These are phyloP conservation scores for Drosophila rellima DNA, from an alignment of 2,888 invertebrate species.

Conservation along the genomic window DNA sequence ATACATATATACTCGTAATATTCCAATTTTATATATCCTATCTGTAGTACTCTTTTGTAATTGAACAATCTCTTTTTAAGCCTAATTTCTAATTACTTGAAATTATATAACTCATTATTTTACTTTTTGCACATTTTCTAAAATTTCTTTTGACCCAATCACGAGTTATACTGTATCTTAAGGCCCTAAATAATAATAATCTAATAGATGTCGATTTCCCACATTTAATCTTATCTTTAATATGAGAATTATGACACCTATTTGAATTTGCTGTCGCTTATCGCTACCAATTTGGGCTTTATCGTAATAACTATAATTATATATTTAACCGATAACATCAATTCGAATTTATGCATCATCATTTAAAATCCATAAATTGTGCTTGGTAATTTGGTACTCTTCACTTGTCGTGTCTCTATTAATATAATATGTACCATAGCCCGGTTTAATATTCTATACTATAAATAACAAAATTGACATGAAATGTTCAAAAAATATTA, in stretches of 20 bases:
- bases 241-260: conserved; percentile 18
- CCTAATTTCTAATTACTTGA: no score
- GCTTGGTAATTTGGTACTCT: background rate
- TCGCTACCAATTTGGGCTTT: conserved; percentile 39
- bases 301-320: conserved; percentile 15
- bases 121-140: background rate
- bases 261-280: conserved; percentile 34
- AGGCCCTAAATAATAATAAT: conserved; percentile 35
- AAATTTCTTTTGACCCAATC: conserved; percentile 13
- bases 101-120: background rate
- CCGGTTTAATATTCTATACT: background rate
- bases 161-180: conserved; percentile 29
- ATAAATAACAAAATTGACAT: background rate
- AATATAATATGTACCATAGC: background rate
- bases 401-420: background rate
- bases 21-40: background rate
- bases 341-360: background rate
- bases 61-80: background rate
- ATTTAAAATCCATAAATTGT: background rate
- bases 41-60: background rate
- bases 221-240: conserved; percentile 54
- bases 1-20: no score
- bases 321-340: conserved; percentile 8
- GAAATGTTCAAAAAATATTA: background rate
- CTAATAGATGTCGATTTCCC: conserved; percentile 17